Base-by-base conservation (phyloP, 1,140 invertebrate species). In the Diploscapter pachys region DNA sequence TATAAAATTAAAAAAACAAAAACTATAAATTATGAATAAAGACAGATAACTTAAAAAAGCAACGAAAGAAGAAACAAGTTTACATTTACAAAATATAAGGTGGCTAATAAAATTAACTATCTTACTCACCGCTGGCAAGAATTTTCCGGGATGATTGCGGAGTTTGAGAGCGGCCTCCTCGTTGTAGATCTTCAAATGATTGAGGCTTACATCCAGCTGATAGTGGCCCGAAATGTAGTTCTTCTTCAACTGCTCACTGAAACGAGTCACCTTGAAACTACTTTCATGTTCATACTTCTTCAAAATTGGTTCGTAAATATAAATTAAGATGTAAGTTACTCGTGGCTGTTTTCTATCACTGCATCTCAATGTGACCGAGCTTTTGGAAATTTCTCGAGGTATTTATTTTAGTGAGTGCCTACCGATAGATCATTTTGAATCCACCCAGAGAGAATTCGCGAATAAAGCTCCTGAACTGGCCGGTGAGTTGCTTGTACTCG, bases 351-450 rank as follows among this genome's bases (percentile, higher is more conserved):
- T 31, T 31, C 31, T 31, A 31, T 31, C 31, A 31, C 31, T 31
- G 31, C 31, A 31, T 31, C 31, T 31, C n/a, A 6, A 63, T 63
- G 5, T 53, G 67, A 75, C 49, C 57, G 72, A 9, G 11, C 63
- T 31, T 53, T 13, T 65, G 49, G 54, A 31, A 31, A 31, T 31
- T 31, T 31, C 31, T 31, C 31, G 31, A 31, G 31, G 31, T 31
- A 31, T 31, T 31, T 31, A 5, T 48, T 31, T 31, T 31, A 31
- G 31, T 31, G 31, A 31, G 52, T 57, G 69, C 73, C 56, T 88
- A 96, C 94, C 95, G 90, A 87, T 98, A 99, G 90, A 93, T 94
- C 85, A 95, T 97, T 80, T 92, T 92, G 85, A 97, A 98, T 87
- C 96, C 96, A 73, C 93, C 94, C 85, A 92, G 92, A 82, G 96